Evolutionary conservation across 2,797 vertebrate species (phyloP), one percentile per base, ranked within the genome.

Genomic region (Mormyrus proboscirostris): DNA sequence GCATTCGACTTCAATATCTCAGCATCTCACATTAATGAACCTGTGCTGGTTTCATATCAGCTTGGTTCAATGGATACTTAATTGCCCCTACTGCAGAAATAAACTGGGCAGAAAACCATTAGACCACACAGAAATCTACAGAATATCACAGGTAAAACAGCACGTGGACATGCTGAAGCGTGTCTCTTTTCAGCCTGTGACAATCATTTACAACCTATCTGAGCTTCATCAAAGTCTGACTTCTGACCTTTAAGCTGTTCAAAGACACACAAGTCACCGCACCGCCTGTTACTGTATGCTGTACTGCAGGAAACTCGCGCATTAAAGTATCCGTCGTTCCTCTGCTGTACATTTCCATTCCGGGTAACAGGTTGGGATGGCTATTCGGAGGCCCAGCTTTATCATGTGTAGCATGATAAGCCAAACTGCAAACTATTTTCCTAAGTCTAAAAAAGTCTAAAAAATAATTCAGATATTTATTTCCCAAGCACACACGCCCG

Each of bases 231-330:
- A 59, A 33, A 59, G 53, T 62, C 19, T 87, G 51, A 87, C 55
- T 59, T 59, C 8, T 87, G 86, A 59, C 51, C 86, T 87, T 62
- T 87, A 59, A 57, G 55, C 38, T 62, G 29, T 87, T 87, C 86
- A 87, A 87, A 57, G 53, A 53, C 86, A 47, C 19, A 50, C 83
- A 51, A 85, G 83, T 85, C 19, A 51, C 29, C 12, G 1, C 33
- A 59, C 29, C 53, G 22, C 51, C 25, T 33, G 51, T 59, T 87
- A 87, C 33, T 87, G 53, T 57, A 51, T 25, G 82, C 22, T 19
- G 51, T 3, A 53, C 33, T n/a, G 14, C 53, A n/a, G 33, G 55
- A 86, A 49, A 41, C 29, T 49, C 62, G 22, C 8, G 44, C 41
- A 62, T 85, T 85, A 33, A 33, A 33, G 29, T 33, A 89, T n/a